Percentiles rank a stretch among this genome's conserved stretches.
These are phyloP conservation scores for Mustelus asterias DNA, from an alignment of 2,113 vertebrate species.

Conservation along the genomic window DNA sequence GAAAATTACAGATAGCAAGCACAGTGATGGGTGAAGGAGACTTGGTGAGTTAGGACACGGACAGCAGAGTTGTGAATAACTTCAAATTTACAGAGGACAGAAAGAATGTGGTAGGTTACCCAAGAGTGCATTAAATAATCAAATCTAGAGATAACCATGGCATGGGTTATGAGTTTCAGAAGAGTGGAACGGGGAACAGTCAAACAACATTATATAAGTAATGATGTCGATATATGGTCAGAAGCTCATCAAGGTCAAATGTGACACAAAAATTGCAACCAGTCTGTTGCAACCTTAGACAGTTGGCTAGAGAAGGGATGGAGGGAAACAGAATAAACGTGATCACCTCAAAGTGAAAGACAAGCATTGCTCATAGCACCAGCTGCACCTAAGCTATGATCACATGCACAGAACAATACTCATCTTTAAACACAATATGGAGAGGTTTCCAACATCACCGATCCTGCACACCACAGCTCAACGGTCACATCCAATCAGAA, in stretches of 20 bases:
- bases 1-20: background rate
- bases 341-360: constrained; percentile 40
- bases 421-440: constrained; percentile 37
- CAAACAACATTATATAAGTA: background rate
- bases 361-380: constrained; percentile 61
- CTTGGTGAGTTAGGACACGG: background rate
- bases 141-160: background rate
- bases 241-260: background rate
- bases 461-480: background rate
- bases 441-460: background rate
- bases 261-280: background rate
- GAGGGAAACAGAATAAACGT: background rate
- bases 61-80: background rate
- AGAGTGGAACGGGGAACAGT: background rate
- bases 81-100: background rate
- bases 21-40: background rate
- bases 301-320: background rate
- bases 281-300: background rate
- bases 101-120: background rate
- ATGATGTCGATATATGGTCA: background rate
- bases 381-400: constrained; percentile 63
- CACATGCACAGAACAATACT: constrained; percentile 49
- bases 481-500: background rate
- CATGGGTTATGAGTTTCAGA: background rate
- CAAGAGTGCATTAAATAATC: background rate